Conservation (phyloP, 2,888 invertebrate genomes). For the Rhagophthalmus giganteus region DNA sequence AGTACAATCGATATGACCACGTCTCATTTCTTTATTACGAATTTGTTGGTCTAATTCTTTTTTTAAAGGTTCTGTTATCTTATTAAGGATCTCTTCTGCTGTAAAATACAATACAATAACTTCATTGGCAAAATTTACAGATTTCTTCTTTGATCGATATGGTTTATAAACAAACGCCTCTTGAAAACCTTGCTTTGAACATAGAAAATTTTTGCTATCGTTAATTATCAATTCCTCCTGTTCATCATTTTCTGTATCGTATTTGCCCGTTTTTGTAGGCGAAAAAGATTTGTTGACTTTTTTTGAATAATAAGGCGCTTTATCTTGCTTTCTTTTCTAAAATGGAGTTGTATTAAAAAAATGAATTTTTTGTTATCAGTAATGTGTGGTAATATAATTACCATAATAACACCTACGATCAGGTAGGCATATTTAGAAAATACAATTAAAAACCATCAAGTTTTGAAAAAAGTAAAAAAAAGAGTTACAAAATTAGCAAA, state of each 20-base stretch:
- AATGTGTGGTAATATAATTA: no score
- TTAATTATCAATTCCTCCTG: constrained; percentile 35
- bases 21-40: constrained; percentile 64
- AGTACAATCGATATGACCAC: constrained; percentile 53
- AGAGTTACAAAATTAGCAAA: no score
- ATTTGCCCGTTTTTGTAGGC: constrained; percentile 5
- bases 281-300: constrained; percentile 5
- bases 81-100: constrained; percentile 57
- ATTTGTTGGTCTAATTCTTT: constrained; percentile 68
- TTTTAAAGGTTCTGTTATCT: constrained; percentile 63
- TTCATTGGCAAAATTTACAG: constrained; percentile 57
- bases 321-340: not conserved
- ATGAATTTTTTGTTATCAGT: no score
- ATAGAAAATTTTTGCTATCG: no score
- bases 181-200: not conserved
- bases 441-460: no score
- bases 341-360: no score
- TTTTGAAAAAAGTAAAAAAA: no score
- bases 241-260: constrained; percentile 36
- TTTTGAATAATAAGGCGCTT: not conserved
- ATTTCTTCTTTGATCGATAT: constrained; percentile 53
- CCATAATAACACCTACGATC: no score
- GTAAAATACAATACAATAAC: constrained; percentile 67
- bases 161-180: constrained; percentile 41
- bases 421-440: no score